phyloP scores from a whole-genome alignment of 2,888 invertebrate species.

The Xanthorhoe designata region DNA sequence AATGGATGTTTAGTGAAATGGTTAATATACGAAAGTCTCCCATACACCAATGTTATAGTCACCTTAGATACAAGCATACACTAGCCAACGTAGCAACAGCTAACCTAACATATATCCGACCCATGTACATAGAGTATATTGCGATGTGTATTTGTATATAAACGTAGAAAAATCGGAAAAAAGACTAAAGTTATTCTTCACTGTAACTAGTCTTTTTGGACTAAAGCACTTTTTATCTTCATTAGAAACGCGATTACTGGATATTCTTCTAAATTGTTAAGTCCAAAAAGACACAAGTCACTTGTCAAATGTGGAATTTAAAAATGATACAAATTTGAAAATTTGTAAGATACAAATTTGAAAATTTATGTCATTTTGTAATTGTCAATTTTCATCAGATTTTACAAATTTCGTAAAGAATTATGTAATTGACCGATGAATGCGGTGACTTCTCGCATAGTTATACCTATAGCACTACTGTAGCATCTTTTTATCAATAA shows the following conservation, averaged over 20 bases:
- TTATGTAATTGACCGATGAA: constrained; percentile 16
- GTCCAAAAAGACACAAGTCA: constrained; percentile 42
- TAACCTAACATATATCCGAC: constrained; percentile 31
- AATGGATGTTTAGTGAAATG: constrained; percentile 34
- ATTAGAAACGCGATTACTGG: constrained; percentile 30
- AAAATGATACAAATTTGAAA: constrained; percentile 6
- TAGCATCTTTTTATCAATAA: constrained; percentile 56
- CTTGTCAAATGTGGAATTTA: constrained; percentile 19
- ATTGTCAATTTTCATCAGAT: neutral
- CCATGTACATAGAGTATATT: constrained; percentile 54
- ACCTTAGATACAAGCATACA: constrained; percentile 19
- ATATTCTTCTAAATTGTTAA: constrained; percentile 34
- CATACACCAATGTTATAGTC: constrained; percentile 25
- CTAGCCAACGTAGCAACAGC: constrained; percentile 32
- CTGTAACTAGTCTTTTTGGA: constrained; percentile 54
- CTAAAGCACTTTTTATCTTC: constrained; percentile 47
- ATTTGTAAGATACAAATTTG: neutral
- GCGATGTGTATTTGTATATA: constrained; percentile 71
- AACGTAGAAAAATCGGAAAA: constrained; percentile 67
- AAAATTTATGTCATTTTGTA: constrained; percentile 1
- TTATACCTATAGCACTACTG: constrained; percentile 61
- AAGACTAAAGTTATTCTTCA: constrained; percentile 58
- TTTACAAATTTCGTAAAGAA: constrained; percentile 24
- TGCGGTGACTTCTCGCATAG: constrained; percentile 48
- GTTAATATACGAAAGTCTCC: constrained; percentile 20